Evolutionary conservation across 2,113 vertebrate species (phyloP).

Genomic region (Macrotis lagotis): DNA sequence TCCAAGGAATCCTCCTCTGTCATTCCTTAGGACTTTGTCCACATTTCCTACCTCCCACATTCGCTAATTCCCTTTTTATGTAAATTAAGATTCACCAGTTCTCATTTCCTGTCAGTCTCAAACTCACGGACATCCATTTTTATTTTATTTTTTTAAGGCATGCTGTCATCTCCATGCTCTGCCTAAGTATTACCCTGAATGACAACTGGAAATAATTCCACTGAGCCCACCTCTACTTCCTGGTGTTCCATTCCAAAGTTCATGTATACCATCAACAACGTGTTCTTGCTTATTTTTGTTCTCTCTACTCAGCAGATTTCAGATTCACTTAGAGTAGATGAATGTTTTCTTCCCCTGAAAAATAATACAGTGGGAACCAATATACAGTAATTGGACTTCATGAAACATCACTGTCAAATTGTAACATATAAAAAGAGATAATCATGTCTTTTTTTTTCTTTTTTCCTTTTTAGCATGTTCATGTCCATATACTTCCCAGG

Average conservation of each 20-base stretch:
- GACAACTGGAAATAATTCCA: constrained; percentile 78
- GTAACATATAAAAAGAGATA: constrained; percentile 56
- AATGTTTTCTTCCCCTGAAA: constrained; percentile 70
- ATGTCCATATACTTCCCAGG: constrained; percentile 90
- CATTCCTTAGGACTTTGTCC: fast-evolving
- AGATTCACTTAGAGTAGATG: constrained; percentile 68
- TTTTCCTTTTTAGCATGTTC: constrained; percentile 89
- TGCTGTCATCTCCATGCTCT: constrained; percentile 72
- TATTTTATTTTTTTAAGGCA: not conserved
- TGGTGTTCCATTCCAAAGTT: constrained; percentile 66
- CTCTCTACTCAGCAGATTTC: constrained; percentile 66
- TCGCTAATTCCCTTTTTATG: not conserved
- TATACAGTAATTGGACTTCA: constrained; percentile 35
- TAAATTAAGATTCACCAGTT: not conserved
- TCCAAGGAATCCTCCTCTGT: not conserved
- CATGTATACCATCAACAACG: constrained; percentile 41
- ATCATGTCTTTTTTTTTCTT: constrained; percentile 60
- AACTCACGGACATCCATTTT: constrained; percentile 50
- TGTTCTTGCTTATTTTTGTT: constrained; percentile 65
- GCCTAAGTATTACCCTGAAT: constrained; percentile 71
- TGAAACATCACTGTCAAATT: constrained; percentile 68
- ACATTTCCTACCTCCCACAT: fast-evolving
- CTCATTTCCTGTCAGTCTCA: constrained; percentile 44
- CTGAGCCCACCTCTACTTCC: constrained; percentile 58
- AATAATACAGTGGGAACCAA: constrained; percentile 63